A percentile compares a stretch with the other conserved stretches of the same genome.
These are phyloP conservation scores for Paracanthobrama guichenoti DNA, from an alignment of 2,113 vertebrate species.

Conservation along the genomic window DNA sequence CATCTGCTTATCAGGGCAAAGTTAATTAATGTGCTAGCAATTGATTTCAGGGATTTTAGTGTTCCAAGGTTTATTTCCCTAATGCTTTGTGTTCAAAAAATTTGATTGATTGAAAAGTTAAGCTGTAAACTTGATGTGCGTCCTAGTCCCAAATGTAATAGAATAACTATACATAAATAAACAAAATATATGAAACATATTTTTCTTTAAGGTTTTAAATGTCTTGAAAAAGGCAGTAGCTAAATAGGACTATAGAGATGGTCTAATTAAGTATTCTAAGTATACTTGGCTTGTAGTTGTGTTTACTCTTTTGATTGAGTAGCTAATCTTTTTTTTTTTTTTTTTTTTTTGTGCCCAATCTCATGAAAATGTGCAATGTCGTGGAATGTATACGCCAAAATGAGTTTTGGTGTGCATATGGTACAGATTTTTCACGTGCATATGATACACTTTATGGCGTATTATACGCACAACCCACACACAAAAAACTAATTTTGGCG, in stretches of 20 bases:
- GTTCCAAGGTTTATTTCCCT: not conserved
- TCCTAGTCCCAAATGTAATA: not conserved
- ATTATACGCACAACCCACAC: no score
- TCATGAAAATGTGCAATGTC: no score
- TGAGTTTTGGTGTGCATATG: no score
- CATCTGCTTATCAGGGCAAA: constrained; percentile 60
- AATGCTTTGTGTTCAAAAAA: not conserved
- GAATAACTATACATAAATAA: not conserved
- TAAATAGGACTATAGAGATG: not conserved
- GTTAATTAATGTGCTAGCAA: constrained; percentile 57
- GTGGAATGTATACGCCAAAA: no score
- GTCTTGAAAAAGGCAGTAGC: not conserved
- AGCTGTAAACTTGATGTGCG: not conserved
- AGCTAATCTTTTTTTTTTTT: no score
- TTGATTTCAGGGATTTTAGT: not conserved
- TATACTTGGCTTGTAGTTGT: no score
- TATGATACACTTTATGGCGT: no score
- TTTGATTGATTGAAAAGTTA: not conserved
- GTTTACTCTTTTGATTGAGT: no score
- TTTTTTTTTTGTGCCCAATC: no score
- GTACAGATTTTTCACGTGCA: no score
- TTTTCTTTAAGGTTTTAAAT: not conserved
- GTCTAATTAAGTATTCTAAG: no score
- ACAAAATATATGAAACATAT: not conserved
- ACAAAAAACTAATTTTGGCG: no score